Percentiles rank a stretch among this genome's conserved stretches.
These are phyloP conservation scores for Crocuta crocuta DNA, from an alignment of 2,113 vertebrate genomes.

Conservation along the genomic window DNA sequence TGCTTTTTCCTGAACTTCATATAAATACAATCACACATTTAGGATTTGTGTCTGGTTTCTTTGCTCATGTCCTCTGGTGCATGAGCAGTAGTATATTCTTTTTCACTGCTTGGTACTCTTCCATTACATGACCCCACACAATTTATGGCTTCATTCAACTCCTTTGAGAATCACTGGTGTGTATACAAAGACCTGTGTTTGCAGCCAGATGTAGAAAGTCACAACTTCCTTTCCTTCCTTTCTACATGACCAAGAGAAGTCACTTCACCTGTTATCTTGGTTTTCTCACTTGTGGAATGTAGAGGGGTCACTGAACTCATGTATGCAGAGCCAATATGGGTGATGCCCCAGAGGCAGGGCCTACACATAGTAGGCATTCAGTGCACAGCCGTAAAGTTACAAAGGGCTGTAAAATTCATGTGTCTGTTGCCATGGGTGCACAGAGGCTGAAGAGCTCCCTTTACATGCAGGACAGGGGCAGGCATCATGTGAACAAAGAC, in stretches of 20 bases:
- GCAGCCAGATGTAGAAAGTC: background rate
- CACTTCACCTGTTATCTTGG: background rate
- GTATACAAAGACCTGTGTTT: background rate
- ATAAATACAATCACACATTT: background rate
- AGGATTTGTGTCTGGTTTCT: background rate
- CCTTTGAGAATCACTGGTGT: background rate
- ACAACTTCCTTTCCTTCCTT: background rate
- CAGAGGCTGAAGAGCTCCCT: background rate
- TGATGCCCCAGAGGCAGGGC: accelerated
- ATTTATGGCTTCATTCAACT: background rate
- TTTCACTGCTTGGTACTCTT: background rate
- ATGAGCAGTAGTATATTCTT: background rate
- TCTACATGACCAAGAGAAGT: background rate
- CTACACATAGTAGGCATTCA: background rate
- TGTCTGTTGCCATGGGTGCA: background rate
- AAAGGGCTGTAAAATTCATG: background rate
- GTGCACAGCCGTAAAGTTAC: background rate
- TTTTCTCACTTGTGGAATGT: background rate
- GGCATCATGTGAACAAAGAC: background rate
- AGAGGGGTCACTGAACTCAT: background rate
- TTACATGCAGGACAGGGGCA: background rate
- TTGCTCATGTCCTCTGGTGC: background rate
- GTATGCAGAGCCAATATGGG: background rate
- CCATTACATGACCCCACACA: background rate
- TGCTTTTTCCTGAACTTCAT: background rate